Percentiles rank a stretch among this genome's conserved stretches.
These are phyloP conservation scores for Phymanthus crucifer DNA, from an alignment of 92 coral and sea anemone genomes.

Conservation along the genomic window DNA sequence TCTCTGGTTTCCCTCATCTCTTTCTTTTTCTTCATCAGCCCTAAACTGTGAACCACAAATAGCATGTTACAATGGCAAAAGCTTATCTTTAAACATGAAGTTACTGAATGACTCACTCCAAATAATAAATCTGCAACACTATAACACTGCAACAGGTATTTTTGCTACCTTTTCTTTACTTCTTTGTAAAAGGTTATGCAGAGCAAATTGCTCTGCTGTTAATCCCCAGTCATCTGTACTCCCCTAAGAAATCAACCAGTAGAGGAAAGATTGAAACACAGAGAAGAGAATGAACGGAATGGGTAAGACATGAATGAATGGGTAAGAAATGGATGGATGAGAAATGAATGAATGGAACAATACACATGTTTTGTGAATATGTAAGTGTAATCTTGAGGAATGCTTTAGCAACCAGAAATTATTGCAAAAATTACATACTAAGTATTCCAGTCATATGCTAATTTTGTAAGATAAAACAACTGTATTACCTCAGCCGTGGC, in stretches of 20 bases:
- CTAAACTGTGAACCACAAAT: constrained; percentile 41
- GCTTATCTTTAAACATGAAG: not conserved
- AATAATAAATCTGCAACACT: no score
- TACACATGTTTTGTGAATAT: not conserved
- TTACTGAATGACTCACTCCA: not conserved
- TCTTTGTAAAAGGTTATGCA: constrained; percentile 61
- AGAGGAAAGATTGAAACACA: constrained; percentile 12
- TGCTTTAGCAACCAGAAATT: no score
- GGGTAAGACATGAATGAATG: not conserved
- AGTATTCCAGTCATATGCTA: not conserved
- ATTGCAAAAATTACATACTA: no score
- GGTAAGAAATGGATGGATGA: no score
- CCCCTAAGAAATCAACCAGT: constrained; percentile 22
- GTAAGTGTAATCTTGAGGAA: no score
- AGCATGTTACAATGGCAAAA: no score
- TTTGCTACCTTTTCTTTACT: constrained; percentile 74
- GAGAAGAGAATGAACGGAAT: constrained; percentile 10
- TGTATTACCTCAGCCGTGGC: constrained; percentile 52
- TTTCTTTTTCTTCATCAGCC: constrained; percentile 78
- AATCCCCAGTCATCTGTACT: constrained; percentile 42
- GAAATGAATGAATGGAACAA: not conserved
- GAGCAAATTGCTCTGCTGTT: constrained; percentile 71
- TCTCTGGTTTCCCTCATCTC: constrained; percentile 67
- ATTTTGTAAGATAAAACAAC: no score
- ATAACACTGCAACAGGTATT: not conserved